phyloP scores from a whole-genome alignment of 2,888 invertebrate genomes.

The Abrostola tripartita region DNA sequence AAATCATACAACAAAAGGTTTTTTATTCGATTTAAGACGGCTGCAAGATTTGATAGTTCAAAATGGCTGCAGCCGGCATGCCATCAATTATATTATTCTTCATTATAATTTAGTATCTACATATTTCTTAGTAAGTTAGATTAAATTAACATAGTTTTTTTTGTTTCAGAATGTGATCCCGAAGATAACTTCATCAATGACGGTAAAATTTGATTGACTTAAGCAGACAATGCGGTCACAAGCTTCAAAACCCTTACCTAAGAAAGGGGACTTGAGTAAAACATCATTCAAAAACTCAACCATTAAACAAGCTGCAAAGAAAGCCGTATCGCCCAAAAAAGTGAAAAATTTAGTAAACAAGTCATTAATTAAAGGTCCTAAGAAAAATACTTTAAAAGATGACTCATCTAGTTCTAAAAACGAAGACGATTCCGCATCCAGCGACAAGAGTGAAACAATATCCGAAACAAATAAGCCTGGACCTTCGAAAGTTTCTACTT shows the following conservation, averaged over 20 bases:
- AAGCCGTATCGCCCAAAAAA: slow-evolving; percentile 73
- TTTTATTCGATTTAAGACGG: slow-evolving; percentile 62
- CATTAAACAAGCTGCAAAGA: slow-evolving; percentile 74
- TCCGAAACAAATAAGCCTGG: slow-evolving; percentile 68
- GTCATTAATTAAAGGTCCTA: slow-evolving; percentile 70
- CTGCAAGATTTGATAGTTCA: slow-evolving; percentile 63
- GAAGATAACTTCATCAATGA: slow-evolving; percentile 76
- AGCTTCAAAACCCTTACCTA: slow-evolving; percentile 81
- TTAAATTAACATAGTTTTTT: slow-evolving; percentile 39
- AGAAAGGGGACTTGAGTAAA: slow-evolving; percentile 81
- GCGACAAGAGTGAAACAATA: slow-evolving; percentile 66
- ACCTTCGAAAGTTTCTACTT: slow-evolving; percentile 64
- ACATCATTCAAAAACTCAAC: slow-evolving; percentile 72
- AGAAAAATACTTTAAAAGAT: slow-evolving; percentile 72
- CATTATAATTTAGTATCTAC: slow-evolving; percentile 22
- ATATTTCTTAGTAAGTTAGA: slow-evolving; percentile 13
- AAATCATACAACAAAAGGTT: slow-evolving; percentile 67
- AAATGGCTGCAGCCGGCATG: slow-evolving; percentile 60
- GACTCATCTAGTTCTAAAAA: slow-evolving; percentile 64
- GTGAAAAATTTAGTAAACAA: slow-evolving; percentile 74
- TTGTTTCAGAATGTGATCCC: slow-evolving; percentile 85
- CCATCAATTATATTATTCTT: slow-evolving; percentile 34
- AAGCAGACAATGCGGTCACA: slow-evolving; percentile 85
- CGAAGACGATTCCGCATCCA: slow-evolving; percentile 63
- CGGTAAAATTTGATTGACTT: slow-evolving; percentile 73